A percentile compares a stretch with the other conserved stretches of the same genome.
Evolutionary conservation across 2,888 invertebrate species (phyloP).

Genomic region (Pomacea canaliculata): DNA sequence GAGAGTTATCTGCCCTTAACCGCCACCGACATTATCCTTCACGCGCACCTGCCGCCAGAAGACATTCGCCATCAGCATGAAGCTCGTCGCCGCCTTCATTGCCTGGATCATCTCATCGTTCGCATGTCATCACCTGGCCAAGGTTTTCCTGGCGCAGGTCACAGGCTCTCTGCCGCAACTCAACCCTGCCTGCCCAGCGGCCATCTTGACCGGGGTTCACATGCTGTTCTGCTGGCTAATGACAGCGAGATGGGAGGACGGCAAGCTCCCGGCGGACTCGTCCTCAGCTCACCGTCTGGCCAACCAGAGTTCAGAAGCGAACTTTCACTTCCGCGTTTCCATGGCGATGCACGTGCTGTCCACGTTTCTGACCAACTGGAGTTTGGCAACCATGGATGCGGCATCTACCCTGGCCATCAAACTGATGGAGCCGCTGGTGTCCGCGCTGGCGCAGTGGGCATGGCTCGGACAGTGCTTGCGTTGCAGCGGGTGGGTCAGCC

Average conservation of each 20-base stretch:
- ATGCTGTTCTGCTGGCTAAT: conserved; percentile 3
- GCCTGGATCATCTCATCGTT: conserved; percentile 41
- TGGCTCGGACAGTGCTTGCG: conserved; percentile 32
- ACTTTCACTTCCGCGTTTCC: background rate
- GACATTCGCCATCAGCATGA: too few relatives aligned
- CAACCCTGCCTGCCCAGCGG: background rate
- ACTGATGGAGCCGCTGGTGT: conserved; percentile 43
- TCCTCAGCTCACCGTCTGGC: too few relatives aligned
- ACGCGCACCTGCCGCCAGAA: too few relatives aligned
- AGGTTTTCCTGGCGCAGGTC: background rate
- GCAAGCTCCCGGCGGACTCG: too few relatives aligned
- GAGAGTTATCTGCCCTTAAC: too few relatives aligned
- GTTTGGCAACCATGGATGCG: conserved; percentile 39
- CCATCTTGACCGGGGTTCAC: conserved; percentile 1
- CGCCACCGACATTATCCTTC: too few relatives aligned
- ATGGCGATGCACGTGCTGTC: conserved; percentile 32
- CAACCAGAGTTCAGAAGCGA: too few relatives aligned
- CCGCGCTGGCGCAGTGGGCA: conserved; percentile 38
- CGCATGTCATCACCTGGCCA: conserved; percentile 36
- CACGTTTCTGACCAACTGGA: conserved; percentile 40
- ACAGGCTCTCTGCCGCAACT: background rate
- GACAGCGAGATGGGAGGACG: background rate
- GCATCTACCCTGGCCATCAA: conserved; percentile 47
- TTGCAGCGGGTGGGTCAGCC: conserved; percentile 26
- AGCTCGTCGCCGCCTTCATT: conserved; percentile 22